phyloP scores from a whole-genome alignment of 2,888 invertebrate species.

The Trachelus iudaicus region DNA sequence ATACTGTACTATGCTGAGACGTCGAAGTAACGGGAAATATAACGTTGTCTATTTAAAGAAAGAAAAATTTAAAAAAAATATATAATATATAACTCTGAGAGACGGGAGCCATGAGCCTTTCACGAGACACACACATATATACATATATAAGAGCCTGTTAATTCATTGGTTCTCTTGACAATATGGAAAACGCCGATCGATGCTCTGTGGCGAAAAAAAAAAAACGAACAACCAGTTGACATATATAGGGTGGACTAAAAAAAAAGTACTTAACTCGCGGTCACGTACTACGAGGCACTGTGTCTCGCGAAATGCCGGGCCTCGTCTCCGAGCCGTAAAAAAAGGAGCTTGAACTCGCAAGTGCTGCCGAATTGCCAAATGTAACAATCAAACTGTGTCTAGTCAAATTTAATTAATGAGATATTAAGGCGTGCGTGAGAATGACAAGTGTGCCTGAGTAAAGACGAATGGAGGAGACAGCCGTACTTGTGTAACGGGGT shows the following conservation, averaged over 20 bases:
- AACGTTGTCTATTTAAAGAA: constrained; percentile 38
- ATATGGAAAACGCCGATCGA: not conserved
- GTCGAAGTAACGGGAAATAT: constrained; percentile 38
- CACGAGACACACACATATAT: not conserved
- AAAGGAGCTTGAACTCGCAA: constrained; percentile 53
- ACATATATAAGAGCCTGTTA: not conserved
- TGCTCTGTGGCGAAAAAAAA: not conserved
- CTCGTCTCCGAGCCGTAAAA: constrained; percentile 29
- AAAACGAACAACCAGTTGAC: not conserved
- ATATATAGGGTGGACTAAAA: not conserved
- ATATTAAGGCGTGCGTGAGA: not conserved
- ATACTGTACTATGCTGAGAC: constrained; percentile 28
- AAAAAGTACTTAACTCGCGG: not conserved
- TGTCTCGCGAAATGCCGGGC: constrained; percentile 6
- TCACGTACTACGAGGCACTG: not conserved
- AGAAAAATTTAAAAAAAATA: not conserved
- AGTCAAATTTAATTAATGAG: constrained; percentile 33
- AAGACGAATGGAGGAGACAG: constrained; percentile 8
- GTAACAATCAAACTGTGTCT: constrained; percentile 57
- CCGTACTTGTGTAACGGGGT: not conserved
- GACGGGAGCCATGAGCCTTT: not conserved
- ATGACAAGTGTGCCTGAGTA: not conserved
- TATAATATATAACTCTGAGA: not conserved
- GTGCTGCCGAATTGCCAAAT: constrained; percentile 59
- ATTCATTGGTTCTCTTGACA: not conserved